These are phyloP conservation scores for Conopomorpha cramerella DNA, from an alignment of 1,140 invertebrate species.

Conservation along the genomic window DNA sequence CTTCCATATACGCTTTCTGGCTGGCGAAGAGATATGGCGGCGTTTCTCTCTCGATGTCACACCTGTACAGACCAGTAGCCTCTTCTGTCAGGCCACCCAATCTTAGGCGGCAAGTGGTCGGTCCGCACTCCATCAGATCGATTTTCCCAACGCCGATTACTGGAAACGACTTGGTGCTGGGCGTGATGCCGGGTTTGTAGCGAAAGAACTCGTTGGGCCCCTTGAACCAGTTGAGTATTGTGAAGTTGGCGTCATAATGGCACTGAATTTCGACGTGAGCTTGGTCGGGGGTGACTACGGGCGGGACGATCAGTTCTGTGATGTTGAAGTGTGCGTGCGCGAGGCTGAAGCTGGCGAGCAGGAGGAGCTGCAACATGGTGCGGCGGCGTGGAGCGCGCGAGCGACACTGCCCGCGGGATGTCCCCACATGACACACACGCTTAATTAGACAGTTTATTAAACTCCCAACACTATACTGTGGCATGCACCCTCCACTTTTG, in stretches of 20 bases:
- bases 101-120: slow-evolving; percentile 27
- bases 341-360: slow-evolving; percentile 13
- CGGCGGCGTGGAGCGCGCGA: slow-evolving; percentile 33
- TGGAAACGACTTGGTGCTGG: slow-evolving; percentile 37
- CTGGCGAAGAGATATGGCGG: slow-evolving; percentile 38
- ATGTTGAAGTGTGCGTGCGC: slow-evolving; percentile 29
- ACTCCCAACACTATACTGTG: slow-evolving; percentile 51
- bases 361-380: too few relatives aligned
- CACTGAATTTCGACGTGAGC: slow-evolving; percentile 39
- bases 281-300: slow-evolving; percentile 22
- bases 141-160: slow-evolving; percentile 36
- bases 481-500: slow-evolving; percentile 16
- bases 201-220: slow-evolving; percentile 42
- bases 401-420: slow-evolving; percentile 29
- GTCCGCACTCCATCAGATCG: slow-evolving; percentile 32
- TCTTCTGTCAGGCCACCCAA: slow-evolving; percentile 36
- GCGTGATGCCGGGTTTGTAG: slow-evolving; percentile 34
- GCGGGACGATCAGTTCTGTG: slow-evolving; percentile 33
- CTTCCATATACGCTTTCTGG: slow-evolving; percentile 31
- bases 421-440: slow-evolving; percentile 21
- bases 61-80: slow-evolving; percentile 39
- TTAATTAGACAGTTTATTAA: slow-evolving; percentile 58
- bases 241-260: slow-evolving; percentile 48
- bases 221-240: slow-evolving; percentile 47
- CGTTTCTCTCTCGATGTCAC: slow-evolving; percentile 38